Base-by-base conservation (phyloP, 2,113 vertebrate species). In the Chionis minor region DNA sequence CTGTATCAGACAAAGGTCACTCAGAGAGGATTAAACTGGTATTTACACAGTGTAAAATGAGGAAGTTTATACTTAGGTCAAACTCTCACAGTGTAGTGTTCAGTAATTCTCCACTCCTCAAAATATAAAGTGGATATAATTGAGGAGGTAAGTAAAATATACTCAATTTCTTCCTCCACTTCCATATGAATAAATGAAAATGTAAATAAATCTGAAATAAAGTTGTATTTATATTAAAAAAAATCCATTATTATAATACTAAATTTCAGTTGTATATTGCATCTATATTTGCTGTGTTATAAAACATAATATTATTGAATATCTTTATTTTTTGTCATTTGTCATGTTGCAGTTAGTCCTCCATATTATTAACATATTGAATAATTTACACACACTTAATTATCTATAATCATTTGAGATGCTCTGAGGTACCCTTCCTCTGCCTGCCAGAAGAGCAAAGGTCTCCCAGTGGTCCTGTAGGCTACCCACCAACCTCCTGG, bases 11-110 rank as follows among this genome's bases (percentile, higher is more conserved):
- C 49, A 74, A 94, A 94, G 66, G 81, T 95, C 66, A 81, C 9
- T 20, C 73, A 71, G 35, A 56, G 17, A 93, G 30, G 70, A 90
- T 78, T 83, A 78, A 84, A 58, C 40, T 84, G 47, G 23, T 92
- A 17, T 88, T 96, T 97, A 86, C 52, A 52, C 19, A 74, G 51
- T 66, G 22, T 58, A 77, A 88, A 92, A 90, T 77, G 45, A 77
- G 35, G n/a, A 28, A 51, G 78, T 94, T 91, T 83, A 86, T 86
- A 26, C 66, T 62, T 56, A 75, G 88, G 55, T 86, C 67, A 92
- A 80, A 78, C 52, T 90, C 28, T 78, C n/a, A 55, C 15, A 70
- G 40, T 18, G 55, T 12, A 90, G 20, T 73, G 12, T 78, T 95
- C 55, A 86, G 67, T 70, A 73, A 61, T 55, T 83, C 55, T 66